A percentile compares a stretch with the other conserved stretches of the same genome.
Conservation (phyloP, 1,140 invertebrate species). For the Sarcophaga bullata region DNA sequence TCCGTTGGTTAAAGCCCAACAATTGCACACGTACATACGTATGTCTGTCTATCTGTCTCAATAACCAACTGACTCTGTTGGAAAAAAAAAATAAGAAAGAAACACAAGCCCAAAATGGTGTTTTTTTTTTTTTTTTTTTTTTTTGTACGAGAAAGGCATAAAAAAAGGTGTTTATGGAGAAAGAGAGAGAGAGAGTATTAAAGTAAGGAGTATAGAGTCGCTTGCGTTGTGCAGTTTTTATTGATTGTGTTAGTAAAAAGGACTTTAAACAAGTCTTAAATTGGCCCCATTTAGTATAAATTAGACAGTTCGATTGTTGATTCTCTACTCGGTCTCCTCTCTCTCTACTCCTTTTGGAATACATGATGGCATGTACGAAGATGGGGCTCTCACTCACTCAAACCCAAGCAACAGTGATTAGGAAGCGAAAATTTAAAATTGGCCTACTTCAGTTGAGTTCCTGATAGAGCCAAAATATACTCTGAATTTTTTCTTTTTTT, state of each 20-base stretch:
- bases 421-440: background rate
- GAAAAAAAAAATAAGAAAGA: background rate
- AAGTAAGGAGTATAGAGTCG: too few relatives aligned
- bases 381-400: too few relatives aligned
- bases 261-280: slow-evolving; percentile 40
- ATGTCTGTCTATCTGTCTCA: background rate
- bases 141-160: too few relatives aligned
- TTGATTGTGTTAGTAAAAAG: slow-evolving; percentile 36
- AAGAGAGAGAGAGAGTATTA: too few relatives aligned
- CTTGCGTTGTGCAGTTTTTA: background rate
- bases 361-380: too few relatives aligned
- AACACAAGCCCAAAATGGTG: background rate
- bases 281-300: slow-evolving; percentile 37
- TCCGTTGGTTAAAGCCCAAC: background rate
- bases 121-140: too few relatives aligned
- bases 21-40: background rate
- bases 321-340: too few relatives aligned
- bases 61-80: too few relatives aligned
- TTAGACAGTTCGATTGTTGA: slow-evolving; percentile 36
- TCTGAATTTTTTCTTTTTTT: background rate
- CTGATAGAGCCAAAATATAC: background rate
- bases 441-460: slow-evolving; percentile 5
- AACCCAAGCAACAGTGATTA: slow-evolving; percentile 9
- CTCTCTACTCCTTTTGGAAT: background rate
- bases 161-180: too few relatives aligned